Base-by-base conservation (phyloP, 2,797 vertebrate genomes). In the Malurus leucopterus region DNA sequence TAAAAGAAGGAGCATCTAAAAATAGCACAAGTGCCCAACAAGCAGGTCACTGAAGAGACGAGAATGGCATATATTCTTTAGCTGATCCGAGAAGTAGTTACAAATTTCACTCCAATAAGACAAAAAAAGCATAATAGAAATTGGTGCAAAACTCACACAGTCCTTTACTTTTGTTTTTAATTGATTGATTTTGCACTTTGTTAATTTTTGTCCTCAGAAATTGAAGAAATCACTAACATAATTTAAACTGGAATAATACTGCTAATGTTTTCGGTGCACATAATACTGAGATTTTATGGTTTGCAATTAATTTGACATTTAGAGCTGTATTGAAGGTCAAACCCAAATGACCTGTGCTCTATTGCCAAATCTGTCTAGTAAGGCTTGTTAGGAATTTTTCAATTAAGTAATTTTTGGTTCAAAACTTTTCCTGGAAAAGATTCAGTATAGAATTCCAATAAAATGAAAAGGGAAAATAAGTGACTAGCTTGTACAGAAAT, bases 101-200 rank as follows among this genome's bases (percentile, higher is more conserved):
- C 9, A 69, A 69, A 62, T 47, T 75, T 75, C 15, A 24, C 16
- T 27, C 8, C 18, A 47, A 16, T 29, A 46, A 51, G 6, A 55
- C 19, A 54, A 38, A 67, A 64, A 63, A 18, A 38, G 0, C 2
- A 1, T 29, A 7, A 41, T 14, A 62, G 2, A 4, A 67, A 38
- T 50, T 41, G 44, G 2, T n/a, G 12, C 11, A 62, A 77, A 61
- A 4, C 4, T 8, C 76, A 29, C 3, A 40, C 5, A 70, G 30
- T 0, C 3, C 3, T 79, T 55, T 17, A 18, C 3, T 4, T 24
- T 34, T 24, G 36, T 36, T 63, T 50, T 9, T 3, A 6, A 10
- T 8, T 24, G 4, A 12, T 13, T 54, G 6, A 14, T 19, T 44
- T 44, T 6, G 1, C 34, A 18, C 29, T 47, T 58, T 36, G 22